phyloP scores from a whole-genome alignment of 1,140 invertebrate genomes.

The Danaus melanippus region DNA sequence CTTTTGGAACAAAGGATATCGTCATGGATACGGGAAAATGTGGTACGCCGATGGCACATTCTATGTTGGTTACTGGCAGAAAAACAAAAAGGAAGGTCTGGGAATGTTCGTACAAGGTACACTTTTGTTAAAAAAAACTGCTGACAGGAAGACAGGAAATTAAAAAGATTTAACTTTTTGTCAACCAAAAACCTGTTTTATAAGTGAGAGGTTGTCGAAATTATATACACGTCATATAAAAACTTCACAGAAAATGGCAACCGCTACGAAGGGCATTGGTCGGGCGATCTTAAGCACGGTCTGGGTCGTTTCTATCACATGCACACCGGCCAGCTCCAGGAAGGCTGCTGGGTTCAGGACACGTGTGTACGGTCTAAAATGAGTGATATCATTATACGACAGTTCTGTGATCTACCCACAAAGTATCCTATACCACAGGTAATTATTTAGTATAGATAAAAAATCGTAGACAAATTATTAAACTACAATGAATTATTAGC shows the following conservation, averaged over 20 bases:
- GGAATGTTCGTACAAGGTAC: conserved; percentile 68
- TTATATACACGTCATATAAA: too few relatives aligned
- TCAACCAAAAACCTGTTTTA: too few relatives aligned
- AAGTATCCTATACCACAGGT: conserved; percentile 73
- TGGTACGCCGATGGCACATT: conserved; percentile 73
- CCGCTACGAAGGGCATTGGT: conserved; percentile 76
- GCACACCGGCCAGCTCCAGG: conserved; percentile 74
- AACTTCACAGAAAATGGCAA: conserved; percentile 70
- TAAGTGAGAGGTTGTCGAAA: too few relatives aligned
- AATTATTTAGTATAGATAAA: conserved; percentile 21
- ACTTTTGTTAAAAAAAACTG: conserved; percentile 7
- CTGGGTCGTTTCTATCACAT: conserved; percentile 75
- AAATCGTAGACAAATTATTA: neutral
- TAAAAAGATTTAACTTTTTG: too few relatives aligned
- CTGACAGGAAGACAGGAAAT: too few relatives aligned
- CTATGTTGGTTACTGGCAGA: conserved; percentile 72
- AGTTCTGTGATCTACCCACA: conserved; percentile 69
- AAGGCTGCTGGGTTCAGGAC: conserved; percentile 72
- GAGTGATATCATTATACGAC: conserved; percentile 71
- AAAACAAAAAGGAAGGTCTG: conserved; percentile 51
- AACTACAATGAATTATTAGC: too few relatives aligned
- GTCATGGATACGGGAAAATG: conserved; percentile 77
- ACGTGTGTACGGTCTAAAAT: conserved; percentile 70
- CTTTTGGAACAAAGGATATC: conserved; percentile 73
- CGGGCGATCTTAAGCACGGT: conserved; percentile 72